Evolutionary conservation across 2,888 invertebrate species (phyloP).

Genomic region (Drymonia ruficornis): DNA sequence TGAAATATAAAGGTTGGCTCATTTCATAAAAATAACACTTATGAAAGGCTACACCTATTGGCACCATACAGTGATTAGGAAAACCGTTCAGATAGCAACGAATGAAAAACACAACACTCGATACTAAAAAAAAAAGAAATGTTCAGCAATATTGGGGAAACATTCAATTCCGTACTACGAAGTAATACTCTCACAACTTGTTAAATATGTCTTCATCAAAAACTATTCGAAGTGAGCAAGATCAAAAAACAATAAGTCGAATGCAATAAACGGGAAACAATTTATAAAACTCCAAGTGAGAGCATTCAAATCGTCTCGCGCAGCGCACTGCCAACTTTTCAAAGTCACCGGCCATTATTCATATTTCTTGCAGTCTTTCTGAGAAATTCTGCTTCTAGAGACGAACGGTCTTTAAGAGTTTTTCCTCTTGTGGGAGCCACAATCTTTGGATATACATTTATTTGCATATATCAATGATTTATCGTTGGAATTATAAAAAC

Average conservation of each 20-base stretch:
- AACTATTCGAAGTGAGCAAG: slow-evolving; percentile 34
- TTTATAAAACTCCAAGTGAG: slow-evolving; percentile 53
- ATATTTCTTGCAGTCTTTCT: slow-evolving; percentile 52
- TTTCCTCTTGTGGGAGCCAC: slow-evolving; percentile 22
- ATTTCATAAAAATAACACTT: too few species aligned
- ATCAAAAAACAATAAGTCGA: slow-evolving; percentile 41
- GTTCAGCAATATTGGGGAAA: too few species aligned
- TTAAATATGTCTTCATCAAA: slow-evolving; percentile 30
- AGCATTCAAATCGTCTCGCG: slow-evolving; percentile 35
- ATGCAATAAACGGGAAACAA: slow-evolving; percentile 50
- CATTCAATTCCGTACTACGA: neutral
- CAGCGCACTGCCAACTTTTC: slow-evolving; percentile 54
- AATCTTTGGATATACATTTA: slow-evolving; percentile 8
- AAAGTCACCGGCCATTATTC: slow-evolving; percentile 62
- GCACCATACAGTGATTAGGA: too few species aligned
- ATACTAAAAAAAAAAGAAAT: too few species aligned
- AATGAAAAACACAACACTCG: too few species aligned
- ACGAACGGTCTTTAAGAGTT: slow-evolving; percentile 30
- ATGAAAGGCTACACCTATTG: too few species aligned
- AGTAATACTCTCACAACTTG: slow-evolving; percentile 12
- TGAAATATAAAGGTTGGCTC: too few species aligned
- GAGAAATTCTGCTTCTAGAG: slow-evolving; percentile 37
- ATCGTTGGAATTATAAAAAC: neutral
- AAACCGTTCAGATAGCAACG: too few species aligned
- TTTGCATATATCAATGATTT: neutral